Evolutionary conservation across 1,140 invertebrate genomes (phyloP), one percentile per base, ranked within the genome.

Genomic region (Zelostemma sp.): DNA sequence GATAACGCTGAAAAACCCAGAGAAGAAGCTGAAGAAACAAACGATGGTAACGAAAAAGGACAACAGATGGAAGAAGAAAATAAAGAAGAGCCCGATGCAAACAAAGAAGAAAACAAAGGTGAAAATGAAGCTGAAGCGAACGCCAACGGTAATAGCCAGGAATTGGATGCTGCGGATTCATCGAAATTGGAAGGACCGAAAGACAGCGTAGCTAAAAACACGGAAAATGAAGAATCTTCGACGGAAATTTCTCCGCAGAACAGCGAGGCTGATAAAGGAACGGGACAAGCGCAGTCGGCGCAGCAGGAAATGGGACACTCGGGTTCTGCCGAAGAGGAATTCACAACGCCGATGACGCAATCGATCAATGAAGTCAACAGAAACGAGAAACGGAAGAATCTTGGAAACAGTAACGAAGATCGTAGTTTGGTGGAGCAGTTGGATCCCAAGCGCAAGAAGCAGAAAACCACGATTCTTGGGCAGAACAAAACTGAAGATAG

Each of bases 251-350:
- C 71, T 49, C 51, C 53, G 17, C 74, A 87, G 64, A 81, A 88
- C 43, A 78, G 83, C 14, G 80, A 77, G 6, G 77, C 80, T 8
- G 85, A 88, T 66, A 85, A 85, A 67, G 87, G 87, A 5, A 76
- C 79, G 0, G 88, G 87, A 1, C 86, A 88, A 46, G 84, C 87
- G 0, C 80, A 88, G 55, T 82, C 85, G 43, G 85, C 86, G 47
- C 77, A 87, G 55, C 83, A 81, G 49, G 76, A 81, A 45, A 76
- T 74, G 6, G 88, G 87, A 0, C 87, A 88, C 64, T 80, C 83
- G 0, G 86, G 83, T 3, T 75, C 81, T 14, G 80, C 81, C 0
- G 62, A 62, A 21, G 72, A 79, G 53, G 75, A 77, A 55, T 80
- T 68, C 45, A 76, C 63, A 3, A 45, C 65, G 14, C 70, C 65